Evolutionary conservation across 2,113 vertebrate genomes (phyloP).

Genomic region (Stomatorhinus ivindoensis): DNA sequence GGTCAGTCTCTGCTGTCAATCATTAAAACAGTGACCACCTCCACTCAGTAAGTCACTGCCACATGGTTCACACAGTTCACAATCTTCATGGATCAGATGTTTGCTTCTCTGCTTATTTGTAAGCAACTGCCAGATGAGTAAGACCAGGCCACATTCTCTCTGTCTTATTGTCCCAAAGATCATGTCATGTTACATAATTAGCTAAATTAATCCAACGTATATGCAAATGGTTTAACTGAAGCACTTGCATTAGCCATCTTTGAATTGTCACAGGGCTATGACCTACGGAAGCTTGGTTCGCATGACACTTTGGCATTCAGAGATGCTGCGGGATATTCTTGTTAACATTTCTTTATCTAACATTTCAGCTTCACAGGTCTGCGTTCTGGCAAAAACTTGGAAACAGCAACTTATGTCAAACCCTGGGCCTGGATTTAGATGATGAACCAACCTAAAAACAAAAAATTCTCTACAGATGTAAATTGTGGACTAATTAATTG

Average conservation of each 20-base stretch:
- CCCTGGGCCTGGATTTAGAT: slow-evolving; percentile 8
- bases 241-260: not conserved
- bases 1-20: not conserved
- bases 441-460: not conserved
- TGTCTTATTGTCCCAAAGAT: not conserved
- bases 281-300: not conserved
- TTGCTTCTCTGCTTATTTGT: not conserved
- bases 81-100: not conserved
- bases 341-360: slow-evolving; percentile 24
- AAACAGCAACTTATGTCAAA: not conserved
- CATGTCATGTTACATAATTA: not conserved
- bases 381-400: slow-evolving; percentile 12
- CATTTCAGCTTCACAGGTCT: slow-evolving; percentile 24
- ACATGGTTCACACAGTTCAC: not conserved
- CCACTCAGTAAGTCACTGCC: not conserved
- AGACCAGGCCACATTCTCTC: not conserved
- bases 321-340: slow-evolving; percentile 12
- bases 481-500: not conserved
- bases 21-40: not conserved
- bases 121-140: not conserved
- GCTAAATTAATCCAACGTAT: not conserved
- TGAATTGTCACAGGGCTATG: not conserved
- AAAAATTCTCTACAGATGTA: not conserved
- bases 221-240: not conserved
- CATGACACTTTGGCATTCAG: slow-evolving; percentile 15